Base-by-base conservation (phyloP, 2,797 vertebrate species). In the Orestias chungarensis region DNA sequence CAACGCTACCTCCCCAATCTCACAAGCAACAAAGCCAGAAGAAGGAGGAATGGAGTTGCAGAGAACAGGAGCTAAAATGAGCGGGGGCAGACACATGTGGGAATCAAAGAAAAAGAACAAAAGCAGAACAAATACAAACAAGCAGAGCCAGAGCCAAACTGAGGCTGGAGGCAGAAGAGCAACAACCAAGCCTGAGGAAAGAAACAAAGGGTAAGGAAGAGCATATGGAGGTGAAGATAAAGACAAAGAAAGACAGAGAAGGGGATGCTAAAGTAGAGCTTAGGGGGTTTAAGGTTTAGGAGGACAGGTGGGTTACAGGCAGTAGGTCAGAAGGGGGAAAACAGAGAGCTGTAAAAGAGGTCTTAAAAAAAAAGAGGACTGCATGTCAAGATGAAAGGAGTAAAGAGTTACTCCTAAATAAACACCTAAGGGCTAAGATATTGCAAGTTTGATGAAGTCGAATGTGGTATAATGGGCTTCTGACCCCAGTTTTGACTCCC, bases 1-100 rank as follows among this genome's bases (percentile, higher is more conserved):
- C 73, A 69, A 14, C 88, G 86, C 86, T 84, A 82, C 80, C 88
- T 90, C 76, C 91, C 86, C 44, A n/a, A n/a, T 76, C 90, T 25
- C 79, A 88, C 71, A 86, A 89, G 87, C 85, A 86, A 76, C 54
- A 46, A 80, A 79, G 55, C 70, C 84, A n/a, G n/a, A n/a, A n/a
- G 78, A 88, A 88, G 75, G 83, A 91, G 85, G 82, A 91, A 57
- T 85, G 87, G 84, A 83, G 50, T 35, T 46, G 33, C 59, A 81
- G 85, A 69, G 84, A 90, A 78, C 79, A 70, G 79, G 74, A 83
- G 75, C 86, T 89, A 64, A 83, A 76, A 75, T 82, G 66, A 12
- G 38, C 65, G 80, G 70, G 74, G 64, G 10, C 66, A 84, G 61
- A 71, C 27, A 35, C 38, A 70, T 33, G 74, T 44, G 68, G 78